These are phyloP conservation scores for Medauroidea extradentata DNA, from an alignment of 1,140 invertebrate species.

Conservation along the genomic window DNA sequence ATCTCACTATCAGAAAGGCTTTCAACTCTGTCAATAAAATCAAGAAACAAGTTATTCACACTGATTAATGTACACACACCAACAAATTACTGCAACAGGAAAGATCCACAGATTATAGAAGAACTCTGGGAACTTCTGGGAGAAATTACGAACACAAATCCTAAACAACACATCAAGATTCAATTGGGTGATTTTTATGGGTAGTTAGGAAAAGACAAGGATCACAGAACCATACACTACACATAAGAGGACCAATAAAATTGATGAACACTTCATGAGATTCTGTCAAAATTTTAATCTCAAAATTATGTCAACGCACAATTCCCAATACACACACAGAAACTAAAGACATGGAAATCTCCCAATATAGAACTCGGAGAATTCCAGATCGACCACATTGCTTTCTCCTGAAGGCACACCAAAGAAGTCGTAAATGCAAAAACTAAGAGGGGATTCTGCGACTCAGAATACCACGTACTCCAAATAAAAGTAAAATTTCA, in stretches of 20 bases:
- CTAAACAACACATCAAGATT: constrained; percentile 12
- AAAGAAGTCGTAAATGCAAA: background rate
- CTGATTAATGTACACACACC: constrained; percentile 15
- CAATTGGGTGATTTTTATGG: background rate
- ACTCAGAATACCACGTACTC: background rate
- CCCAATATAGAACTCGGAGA: background rate
- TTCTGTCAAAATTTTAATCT: background rate
- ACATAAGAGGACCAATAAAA: background rate
- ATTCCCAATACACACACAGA: constrained; percentile 1
- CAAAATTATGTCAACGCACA: too few species aligned
- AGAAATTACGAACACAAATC: constrained; percentile 12
- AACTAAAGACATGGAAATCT: background rate
- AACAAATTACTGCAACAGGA: constrained; percentile 13
- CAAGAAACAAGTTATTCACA: constrained; percentile 15
- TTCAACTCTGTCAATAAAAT: constrained; percentile 7
- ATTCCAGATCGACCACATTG: background rate
- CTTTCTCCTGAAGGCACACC: background rate
- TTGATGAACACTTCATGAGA: background rate
- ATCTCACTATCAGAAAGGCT: constrained; percentile 18
- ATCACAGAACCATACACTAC: background rate
- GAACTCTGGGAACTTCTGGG: constrained; percentile 15
- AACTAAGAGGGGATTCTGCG: background rate
- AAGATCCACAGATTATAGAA: constrained; percentile 13
- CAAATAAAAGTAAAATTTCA: background rate
- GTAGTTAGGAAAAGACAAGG: background rate